Evolutionary conservation across 1,140 invertebrate species (phyloP).

Genomic region (Habropoda laboriosa): DNA sequence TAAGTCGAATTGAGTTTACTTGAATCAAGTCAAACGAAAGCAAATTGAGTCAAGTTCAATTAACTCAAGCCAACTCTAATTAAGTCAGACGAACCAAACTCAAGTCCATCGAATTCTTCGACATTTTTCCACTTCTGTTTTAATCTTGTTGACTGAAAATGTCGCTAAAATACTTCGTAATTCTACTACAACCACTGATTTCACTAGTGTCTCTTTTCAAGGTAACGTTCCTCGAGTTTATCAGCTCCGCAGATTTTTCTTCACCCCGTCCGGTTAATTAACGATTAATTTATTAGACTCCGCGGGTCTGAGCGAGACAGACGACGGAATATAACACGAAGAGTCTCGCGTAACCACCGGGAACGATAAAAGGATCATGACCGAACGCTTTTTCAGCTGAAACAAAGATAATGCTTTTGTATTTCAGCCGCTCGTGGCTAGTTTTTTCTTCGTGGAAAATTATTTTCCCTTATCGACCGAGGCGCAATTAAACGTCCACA

Average conservation of each 20-base stretch:
- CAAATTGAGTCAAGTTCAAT: neutral
- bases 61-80: neutral
- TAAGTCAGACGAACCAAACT: neutral
- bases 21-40: too few relatives aligned
- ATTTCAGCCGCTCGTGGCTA: neutral
- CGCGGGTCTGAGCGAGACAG: neutral
- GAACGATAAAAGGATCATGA: slow-evolving; percentile 30
- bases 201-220: neutral
- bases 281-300: neutral
- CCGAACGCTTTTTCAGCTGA: slow-evolving; percentile 16
- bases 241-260: slow-evolving; percentile 11
- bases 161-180: too few relatives aligned
- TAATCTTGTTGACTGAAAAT: neutral
- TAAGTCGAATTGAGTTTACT: neutral
- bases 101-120: neutral
- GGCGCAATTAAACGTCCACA: too few relatives aligned
- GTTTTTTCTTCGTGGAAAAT: neutral
- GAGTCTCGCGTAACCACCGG: neutral
- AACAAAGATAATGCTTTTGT: neutral
- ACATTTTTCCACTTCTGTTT: neutral
- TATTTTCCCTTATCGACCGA: neutral
- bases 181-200: neutral
- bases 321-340: neutral
- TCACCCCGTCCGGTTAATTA: slow-evolving; percentile 10
- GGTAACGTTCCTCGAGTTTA: neutral